Evolutionary conservation across 2,797 vertebrate species (phyloP).

Genomic region (Enteromius argenteus): DNA sequence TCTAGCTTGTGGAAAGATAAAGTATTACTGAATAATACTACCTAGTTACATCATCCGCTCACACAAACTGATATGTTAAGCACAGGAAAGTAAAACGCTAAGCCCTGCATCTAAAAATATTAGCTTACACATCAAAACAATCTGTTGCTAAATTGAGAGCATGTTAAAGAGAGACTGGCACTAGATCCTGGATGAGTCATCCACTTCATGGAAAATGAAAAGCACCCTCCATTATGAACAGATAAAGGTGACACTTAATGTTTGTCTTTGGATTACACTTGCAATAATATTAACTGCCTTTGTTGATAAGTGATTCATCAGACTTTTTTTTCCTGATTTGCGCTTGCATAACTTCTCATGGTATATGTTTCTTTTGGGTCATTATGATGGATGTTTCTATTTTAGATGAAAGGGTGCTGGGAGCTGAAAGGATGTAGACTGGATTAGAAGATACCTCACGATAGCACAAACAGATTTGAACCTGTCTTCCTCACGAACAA

Average conservation of each 20-base stretch:
- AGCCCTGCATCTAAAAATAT: constrained; percentile 52
- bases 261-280: constrained; percentile 40
- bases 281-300: constrained; percentile 37
- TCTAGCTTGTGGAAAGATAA: constrained; percentile 1
- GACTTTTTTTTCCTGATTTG: not conserved
- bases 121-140: constrained; percentile 48
- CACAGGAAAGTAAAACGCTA: not conserved
- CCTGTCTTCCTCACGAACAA: constrained; percentile 28
- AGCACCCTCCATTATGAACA: constrained; percentile 26
- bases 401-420: constrained; percentile 24
- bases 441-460: constrained; percentile 16
- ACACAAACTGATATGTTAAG: constrained; percentile 5
- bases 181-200: constrained; percentile 57
- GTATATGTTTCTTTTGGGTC: constrained; percentile 10
- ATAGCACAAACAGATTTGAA: not conserved
- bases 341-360: constrained; percentile 12
- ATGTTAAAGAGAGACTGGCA: constrained; percentile 44
- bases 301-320: constrained; percentile 10
- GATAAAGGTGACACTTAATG: constrained; percentile 41
- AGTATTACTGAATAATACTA: constrained; percentile 19
- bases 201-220: constrained; percentile 39
- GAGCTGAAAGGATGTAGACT: not conserved
- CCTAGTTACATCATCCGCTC: constrained; percentile 27
- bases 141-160: constrained; percentile 54
- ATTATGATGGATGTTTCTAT: constrained; percentile 33